Evolutionary conservation across 2,888 invertebrate genomes (phyloP).

Genomic region (Eumerus sabulonum): DNA sequence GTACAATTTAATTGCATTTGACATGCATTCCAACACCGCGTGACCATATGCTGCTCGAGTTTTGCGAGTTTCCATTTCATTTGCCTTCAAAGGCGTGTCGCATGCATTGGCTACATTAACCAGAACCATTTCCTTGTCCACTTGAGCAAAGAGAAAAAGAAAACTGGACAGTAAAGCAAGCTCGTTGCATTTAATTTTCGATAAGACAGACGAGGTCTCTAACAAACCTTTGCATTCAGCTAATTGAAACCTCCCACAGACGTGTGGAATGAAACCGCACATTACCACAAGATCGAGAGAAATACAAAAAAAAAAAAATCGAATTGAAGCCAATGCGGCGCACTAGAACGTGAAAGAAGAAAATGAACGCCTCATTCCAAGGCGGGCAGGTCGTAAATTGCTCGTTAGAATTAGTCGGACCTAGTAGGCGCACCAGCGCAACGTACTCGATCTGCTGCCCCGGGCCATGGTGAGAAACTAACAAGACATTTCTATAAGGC

Average conservation of each 20-base stretch:
- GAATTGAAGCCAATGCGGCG: neutral
- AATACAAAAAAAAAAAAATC: neutral
- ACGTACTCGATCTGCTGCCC: neutral
- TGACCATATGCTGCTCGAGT: conserved; percentile 42
- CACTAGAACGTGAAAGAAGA: conserved; percentile 44
- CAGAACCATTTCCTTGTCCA: conserved; percentile 24
- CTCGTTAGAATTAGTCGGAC: conserved; percentile 59
- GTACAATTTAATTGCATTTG: conserved; percentile 68
- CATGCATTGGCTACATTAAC: conserved; percentile 59
- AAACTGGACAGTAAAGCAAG: conserved; percentile 44
- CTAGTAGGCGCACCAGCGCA: conserved; percentile 10
- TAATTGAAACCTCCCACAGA: conserved; percentile 68
- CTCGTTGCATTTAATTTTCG: conserved; percentile 66
- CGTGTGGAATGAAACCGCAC: conserved; percentile 13
- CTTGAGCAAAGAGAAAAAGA: too few relatives aligned
- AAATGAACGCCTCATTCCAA: conserved; percentile 54
- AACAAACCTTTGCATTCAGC: conserved; percentile 52
- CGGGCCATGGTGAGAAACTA: conserved; percentile 46
- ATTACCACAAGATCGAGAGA: conserved; percentile 9
- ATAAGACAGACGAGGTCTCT: conserved; percentile 45
- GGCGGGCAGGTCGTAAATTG: conserved; percentile 65
- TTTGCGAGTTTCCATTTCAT: neutral
- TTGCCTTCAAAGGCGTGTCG: conserved; percentile 55
- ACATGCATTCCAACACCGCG: conserved; percentile 66
- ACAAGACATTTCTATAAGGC: conserved; percentile 43